Percentiles rank a stretch among this genome's conserved stretches.
Evolutionary conservation across 2,113 vertebrate genomes (phyloP).

Genomic region (Oncorhynchus tshawytscha): DNA sequence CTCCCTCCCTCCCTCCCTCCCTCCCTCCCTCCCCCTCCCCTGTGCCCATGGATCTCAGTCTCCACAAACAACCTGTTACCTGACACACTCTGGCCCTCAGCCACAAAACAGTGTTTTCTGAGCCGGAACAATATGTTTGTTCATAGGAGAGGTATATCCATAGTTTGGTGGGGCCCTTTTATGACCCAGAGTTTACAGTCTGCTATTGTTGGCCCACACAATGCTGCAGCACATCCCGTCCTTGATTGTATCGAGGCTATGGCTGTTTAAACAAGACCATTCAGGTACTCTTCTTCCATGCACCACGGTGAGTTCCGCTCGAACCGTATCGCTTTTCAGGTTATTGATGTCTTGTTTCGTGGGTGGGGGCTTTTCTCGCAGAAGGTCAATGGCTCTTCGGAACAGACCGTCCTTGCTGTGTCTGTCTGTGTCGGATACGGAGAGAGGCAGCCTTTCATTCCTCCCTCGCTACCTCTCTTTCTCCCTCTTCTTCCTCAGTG

Average conservation of each 20-base stretch:
- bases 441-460: too few relatives aligned
- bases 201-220: conserved; percentile 66
- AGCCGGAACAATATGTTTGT: conserved; percentile 53
- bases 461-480: too few relatives aligned
- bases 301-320: conserved; percentile 63
- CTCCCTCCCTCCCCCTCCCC: conserved; percentile 1
- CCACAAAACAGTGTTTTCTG: conserved; percentile 46
- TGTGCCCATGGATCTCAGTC: not conserved
- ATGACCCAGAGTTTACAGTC: conserved; percentile 53
- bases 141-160: conserved; percentile 48
- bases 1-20: not conserved
- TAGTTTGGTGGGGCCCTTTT: conserved; percentile 56
- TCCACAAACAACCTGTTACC: conserved; percentile 1
- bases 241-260: conserved; percentile 50
- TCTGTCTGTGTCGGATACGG: conserved; percentile 10
- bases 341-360: conserved; percentile 69
- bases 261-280: conserved; percentile 53
- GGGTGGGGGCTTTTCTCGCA: conserved; percentile 53
- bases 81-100: conserved; percentile 57
- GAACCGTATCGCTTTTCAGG: conserved; percentile 63
- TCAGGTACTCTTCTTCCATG: conserved; percentile 48
- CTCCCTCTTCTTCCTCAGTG: too few relatives aligned
- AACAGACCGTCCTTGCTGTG: conserved; percentile 42
- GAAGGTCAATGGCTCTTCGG: conserved; percentile 58
- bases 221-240: conserved; percentile 57